Evolutionary conservation across 2,888 invertebrate genomes (phyloP).

Genomic region (Nymphalis urticae): DNA sequence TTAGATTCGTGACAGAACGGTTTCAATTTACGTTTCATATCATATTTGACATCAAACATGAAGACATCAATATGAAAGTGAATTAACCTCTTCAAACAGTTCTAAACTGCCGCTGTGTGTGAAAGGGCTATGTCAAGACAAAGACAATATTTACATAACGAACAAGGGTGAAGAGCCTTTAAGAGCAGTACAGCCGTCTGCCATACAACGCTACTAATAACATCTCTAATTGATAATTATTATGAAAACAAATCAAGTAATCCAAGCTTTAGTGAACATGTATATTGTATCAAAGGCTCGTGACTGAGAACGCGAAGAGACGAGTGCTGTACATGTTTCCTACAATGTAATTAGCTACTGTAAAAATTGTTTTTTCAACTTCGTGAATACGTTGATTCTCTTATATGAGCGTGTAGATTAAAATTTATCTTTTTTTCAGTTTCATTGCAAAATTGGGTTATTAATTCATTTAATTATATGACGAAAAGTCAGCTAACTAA

Average conservation of each 20-base stretch:
- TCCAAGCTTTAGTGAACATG: neutral
- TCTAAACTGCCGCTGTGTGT: conserved; percentile 38
- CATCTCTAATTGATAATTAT: conserved; percentile 10
- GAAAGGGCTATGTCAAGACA: conserved; percentile 42
- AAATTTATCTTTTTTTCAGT: neutral
- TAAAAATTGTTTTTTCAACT: neutral
- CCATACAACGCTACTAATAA: conserved; percentile 11
- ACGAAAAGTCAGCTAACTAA: no score
- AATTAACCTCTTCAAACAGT: conserved; percentile 52
- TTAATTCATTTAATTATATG: neutral
- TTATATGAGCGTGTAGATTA: neutral
- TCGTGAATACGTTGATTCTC: neutral
- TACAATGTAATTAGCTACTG: neutral
- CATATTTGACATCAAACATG: conserved; percentile 43
- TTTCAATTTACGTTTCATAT: conserved; percentile 40
- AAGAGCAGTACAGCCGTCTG: conserved; percentile 20
- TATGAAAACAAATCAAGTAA: neutral
- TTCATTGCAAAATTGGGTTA: no score
- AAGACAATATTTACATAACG: conserved; percentile 46
- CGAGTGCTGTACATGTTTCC: neutral
- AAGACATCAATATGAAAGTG: conserved; percentile 45
- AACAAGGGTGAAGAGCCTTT: conserved; percentile 38
- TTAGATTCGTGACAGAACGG: conserved; percentile 29
- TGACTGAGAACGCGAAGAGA: neutral
- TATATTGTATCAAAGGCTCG: neutral